Conservation (phyloP, 2,888 invertebrate species). For the Punctoribates punctum region DNA sequence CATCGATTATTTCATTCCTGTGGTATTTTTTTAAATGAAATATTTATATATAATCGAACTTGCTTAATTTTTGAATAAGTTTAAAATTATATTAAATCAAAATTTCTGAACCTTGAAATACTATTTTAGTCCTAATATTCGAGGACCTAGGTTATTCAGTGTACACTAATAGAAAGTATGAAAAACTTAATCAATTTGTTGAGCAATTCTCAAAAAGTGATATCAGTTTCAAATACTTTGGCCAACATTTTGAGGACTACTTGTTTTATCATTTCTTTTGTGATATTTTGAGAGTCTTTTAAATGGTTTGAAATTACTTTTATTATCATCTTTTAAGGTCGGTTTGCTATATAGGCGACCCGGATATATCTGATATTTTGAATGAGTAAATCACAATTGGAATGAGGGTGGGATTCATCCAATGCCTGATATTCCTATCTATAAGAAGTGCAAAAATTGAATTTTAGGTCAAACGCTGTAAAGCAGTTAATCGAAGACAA, state of each 20-base stretch:
- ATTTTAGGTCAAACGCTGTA: neutral
- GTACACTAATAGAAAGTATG: too few relatives aligned
- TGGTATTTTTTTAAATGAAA: too few relatives aligned
- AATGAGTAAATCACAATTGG: slow-evolving; percentile 5
- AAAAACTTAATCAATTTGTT: too few relatives aligned
- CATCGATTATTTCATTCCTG: too few relatives aligned
- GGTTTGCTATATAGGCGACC: slow-evolving; percentile 28
- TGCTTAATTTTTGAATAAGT: too few relatives aligned
- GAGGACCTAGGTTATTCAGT: too few relatives aligned
- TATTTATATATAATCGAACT: too few relatives aligned
- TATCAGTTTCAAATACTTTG: too few relatives aligned
- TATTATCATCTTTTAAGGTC: slow-evolving; percentile 22
- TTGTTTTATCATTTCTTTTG: neutral
- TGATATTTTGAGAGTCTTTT: neutral
- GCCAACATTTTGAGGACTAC: neutral
- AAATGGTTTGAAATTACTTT: slow-evolving; percentile 17
- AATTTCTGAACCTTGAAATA: too few relatives aligned
- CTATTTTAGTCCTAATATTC: too few relatives aligned
- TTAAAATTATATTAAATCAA: too few relatives aligned
- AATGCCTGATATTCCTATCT: neutral
- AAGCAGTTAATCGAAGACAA: neutral
- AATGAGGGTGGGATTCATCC: slow-evolving; percentile 11
- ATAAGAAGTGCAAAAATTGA: neutral
- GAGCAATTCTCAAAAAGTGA: too few relatives aligned
- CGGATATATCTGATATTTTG: slow-evolving; percentile 12